Evolutionary conservation across 2,797 vertebrate species (phyloP).

Genomic region (Melanotaenia pygmaea): DNA sequence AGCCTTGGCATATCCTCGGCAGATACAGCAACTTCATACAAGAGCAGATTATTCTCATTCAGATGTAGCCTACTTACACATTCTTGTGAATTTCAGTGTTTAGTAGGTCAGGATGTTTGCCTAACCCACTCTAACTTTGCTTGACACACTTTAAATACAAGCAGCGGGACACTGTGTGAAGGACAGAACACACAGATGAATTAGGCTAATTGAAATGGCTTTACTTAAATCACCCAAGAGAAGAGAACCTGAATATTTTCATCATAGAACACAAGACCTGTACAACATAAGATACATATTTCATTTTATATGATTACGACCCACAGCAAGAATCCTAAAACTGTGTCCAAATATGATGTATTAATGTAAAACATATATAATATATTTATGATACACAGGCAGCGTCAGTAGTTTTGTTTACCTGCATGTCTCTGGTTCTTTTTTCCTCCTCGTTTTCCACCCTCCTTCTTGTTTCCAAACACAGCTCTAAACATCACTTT

Average conservation of each 20-base stretch:
- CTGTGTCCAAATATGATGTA: neutral
- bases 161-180: slow-evolving; percentile 70
- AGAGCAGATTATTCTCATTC: slow-evolving; percentile 6
- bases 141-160: slow-evolving; percentile 79
- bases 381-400: slow-evolving; percentile 7
- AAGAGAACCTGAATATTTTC: slow-evolving; percentile 61
- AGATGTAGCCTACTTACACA: slow-evolving; percentile 4
- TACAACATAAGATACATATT: slow-evolving; percentile 11
- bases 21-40: neutral
- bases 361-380: neutral
- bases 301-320: neutral
- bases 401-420: slow-evolving; percentile 32
- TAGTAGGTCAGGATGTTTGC: slow-evolving; percentile 79
- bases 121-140: slow-evolving; percentile 72
- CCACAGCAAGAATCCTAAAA: neutral
- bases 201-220: slow-evolving; percentile 81
- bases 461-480: slow-evolving; percentile 74
- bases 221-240: slow-evolving; percentile 76
- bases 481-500: slow-evolving; percentile 75
- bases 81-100: slow-evolving; percentile 48
- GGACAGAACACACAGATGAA: slow-evolving; percentile 74
- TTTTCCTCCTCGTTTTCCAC: slow-evolving; percentile 58
- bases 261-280: slow-evolving; percentile 53
- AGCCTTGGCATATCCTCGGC: neutral
- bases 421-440: slow-evolving; percentile 62